Evolutionary conservation across 2,113 vertebrate genomes (phyloP).

Genomic region (Pteruthius melanotis): DNA sequence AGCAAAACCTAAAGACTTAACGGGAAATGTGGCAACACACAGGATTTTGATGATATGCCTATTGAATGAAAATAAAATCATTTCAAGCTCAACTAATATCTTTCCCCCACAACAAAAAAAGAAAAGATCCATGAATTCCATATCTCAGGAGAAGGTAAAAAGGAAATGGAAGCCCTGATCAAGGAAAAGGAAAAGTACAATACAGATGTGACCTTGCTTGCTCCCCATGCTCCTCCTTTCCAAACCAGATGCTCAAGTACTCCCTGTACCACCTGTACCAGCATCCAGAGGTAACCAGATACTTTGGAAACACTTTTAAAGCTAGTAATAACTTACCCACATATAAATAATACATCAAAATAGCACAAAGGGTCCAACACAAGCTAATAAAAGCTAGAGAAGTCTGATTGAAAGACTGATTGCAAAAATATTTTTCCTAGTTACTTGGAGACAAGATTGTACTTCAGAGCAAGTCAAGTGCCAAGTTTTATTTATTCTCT

Average conservation of each 20-base stretch:
- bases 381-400: slow-evolving; percentile 4
- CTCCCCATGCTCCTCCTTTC: neutral
- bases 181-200: neutral
- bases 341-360: slow-evolving; percentile 37
- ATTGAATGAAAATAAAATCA: neutral
- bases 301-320: slow-evolving; percentile 79
- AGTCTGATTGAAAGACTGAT: neutral
- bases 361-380: neutral
- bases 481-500: neutral
- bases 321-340: slow-evolving; percentile 72
- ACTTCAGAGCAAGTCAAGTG: slow-evolving; percentile 25
- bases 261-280: neutral
- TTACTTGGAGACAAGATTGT: slow-evolving; percentile 7
- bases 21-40: neutral
- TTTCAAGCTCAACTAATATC: neutral
- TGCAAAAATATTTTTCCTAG: neutral
- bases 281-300: slow-evolving; percentile 66
- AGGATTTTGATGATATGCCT: neutral
- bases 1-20: slow-evolving; percentile 9
- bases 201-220: neutral
- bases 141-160: neutral
- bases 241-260: neutral
- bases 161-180: neutral
- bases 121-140: neutral
- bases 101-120: neutral